A percentile compares a stretch with the other conserved stretches of the same genome.
phyloP scores from a whole-genome alignment of 2,113 vertebrate species.

The Orthonyx spaldingii region DNA sequence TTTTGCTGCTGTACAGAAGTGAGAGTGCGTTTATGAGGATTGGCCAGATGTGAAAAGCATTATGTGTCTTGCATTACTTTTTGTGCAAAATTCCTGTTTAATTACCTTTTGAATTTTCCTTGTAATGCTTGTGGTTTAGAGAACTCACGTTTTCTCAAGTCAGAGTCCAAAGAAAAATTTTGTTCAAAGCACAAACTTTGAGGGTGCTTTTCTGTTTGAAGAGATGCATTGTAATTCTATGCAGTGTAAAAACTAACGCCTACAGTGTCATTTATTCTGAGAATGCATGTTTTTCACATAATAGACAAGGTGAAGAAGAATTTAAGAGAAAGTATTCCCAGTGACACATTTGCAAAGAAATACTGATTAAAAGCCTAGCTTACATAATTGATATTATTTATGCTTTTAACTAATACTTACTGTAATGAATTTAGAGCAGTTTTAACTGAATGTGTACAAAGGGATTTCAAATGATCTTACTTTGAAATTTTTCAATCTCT shows the following conservation, averaged over 20 bases:
- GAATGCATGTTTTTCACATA: conserved; percentile 18
- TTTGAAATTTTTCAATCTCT: conserved; percentile 48
- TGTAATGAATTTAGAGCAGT: background rate
- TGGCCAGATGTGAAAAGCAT: background rate
- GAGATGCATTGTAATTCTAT: conserved; percentile 1
- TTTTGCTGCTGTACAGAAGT: background rate
- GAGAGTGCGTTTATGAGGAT: background rate
- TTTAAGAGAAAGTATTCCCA: background rate
- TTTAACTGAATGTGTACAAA: background rate
- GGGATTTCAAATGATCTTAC: background rate
- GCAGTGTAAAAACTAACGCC: background rate
- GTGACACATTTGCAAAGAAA: background rate
- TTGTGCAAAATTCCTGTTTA: background rate
- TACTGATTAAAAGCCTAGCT: background rate
- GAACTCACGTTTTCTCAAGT: background rate
- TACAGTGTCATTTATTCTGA: conserved; percentile 10
- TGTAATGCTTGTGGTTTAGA: background rate
- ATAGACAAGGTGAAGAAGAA: conserved; percentile 18
- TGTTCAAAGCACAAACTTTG: background rate
- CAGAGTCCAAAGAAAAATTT: background rate
- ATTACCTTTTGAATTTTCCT: background rate
- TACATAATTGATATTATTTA: background rate
- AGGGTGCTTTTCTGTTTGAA: background rate
- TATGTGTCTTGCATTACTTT: background rate
- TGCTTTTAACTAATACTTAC: background rate